Evolutionary conservation across 2,113 vertebrate species (phyloP), one percentile per base, ranked within the genome.

Genomic region (Perognathus longimembris): DNA sequence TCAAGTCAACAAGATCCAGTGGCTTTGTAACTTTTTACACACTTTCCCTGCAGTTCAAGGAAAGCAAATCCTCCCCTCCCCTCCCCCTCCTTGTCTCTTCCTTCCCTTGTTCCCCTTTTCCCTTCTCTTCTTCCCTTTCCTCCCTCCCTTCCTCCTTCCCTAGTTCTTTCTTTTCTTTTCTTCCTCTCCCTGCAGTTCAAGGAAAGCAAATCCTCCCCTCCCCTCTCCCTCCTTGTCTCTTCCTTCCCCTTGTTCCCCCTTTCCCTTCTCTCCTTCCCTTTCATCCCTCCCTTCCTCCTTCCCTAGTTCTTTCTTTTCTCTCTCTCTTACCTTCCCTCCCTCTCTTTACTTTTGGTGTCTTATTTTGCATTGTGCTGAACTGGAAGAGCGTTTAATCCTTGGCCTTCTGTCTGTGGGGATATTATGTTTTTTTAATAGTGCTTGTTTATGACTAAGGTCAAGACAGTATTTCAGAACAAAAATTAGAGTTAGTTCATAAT

Each of bases 391-490:
- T 97, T 98, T 98, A 98, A 98, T 98, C 97, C 97, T 97, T 98
- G 98, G 97, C 97, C 97, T 98, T 96, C 97, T 97, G 97, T 98
- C 98, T 98, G 97, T 96, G 97, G 97, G 97, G 96, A 97, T 98
- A 97, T 92, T 98, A 98, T 98, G 97, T 97, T 98, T 98, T 98
- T 98, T 98, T 98, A 98, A 98, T 98, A 96, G 97, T 98, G 97
- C 98, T 98, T 98, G 97, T 98, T 98, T 98, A 98, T 97, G 97
- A 96, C 97, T 98, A 97, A 97, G 98, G 98, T 98, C 98, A 98
- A 98, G 97, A 97, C 97, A 97, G 98, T 98, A 97, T 98, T 98
- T 98, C 97, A 98, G 98, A 98, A 98, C 97, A 98, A 98, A 98
- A 98, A 98, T 98, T 98, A 98, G 98, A 97, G 95, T 98, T 98